A percentile compares a stretch with the other conserved stretches of the same genome.
Evolutionary conservation across 2,888 invertebrate species (phyloP).

Genomic region (Ommatoiulus sabulosus): DNA sequence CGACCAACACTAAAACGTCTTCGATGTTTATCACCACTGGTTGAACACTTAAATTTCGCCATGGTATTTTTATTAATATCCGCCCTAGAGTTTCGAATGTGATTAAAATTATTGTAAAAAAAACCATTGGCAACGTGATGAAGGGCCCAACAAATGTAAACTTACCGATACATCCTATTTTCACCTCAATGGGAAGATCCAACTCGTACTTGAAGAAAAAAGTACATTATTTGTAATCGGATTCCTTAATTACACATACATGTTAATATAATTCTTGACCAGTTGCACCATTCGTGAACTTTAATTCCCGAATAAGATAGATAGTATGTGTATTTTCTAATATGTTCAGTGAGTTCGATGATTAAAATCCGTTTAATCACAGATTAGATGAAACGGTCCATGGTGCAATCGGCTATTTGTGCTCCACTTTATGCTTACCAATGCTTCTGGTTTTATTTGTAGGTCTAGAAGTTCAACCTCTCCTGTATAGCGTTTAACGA

Average conservation of each 20-base stretch:
- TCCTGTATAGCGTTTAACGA: conserved; percentile 63
- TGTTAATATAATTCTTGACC: neutral
- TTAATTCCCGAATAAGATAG: neutral
- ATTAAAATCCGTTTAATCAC: neutral
- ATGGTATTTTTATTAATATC: conserved; percentile 75
- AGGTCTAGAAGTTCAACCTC: conserved; percentile 80
- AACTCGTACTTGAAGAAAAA: conserved; percentile 77
- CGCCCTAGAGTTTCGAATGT: conserved; percentile 63
- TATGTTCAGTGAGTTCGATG: neutral
- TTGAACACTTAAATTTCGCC: conserved; percentile 80
- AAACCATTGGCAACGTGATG: neutral
- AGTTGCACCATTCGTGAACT: neutral
- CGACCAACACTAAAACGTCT: conserved; percentile 81
- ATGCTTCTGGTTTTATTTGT: conserved; percentile 82
- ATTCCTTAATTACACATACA: neutral
- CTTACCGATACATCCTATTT: conserved; percentile 83
- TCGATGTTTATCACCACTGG: conserved; percentile 80
- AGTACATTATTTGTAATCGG: neutral
- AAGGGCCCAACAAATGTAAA: neutral
- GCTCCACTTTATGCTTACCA: conserved; percentile 74
- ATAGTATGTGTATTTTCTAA: neutral
- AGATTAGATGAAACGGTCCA: neutral
- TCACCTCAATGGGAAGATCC: conserved; percentile 83
- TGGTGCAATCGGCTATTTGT: neutral
- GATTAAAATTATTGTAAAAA: neutral